These are phyloP conservation scores for Ranitomeya variabilis DNA, from an alignment of 2,113 vertebrate species.

Conservation along the genomic window DNA sequence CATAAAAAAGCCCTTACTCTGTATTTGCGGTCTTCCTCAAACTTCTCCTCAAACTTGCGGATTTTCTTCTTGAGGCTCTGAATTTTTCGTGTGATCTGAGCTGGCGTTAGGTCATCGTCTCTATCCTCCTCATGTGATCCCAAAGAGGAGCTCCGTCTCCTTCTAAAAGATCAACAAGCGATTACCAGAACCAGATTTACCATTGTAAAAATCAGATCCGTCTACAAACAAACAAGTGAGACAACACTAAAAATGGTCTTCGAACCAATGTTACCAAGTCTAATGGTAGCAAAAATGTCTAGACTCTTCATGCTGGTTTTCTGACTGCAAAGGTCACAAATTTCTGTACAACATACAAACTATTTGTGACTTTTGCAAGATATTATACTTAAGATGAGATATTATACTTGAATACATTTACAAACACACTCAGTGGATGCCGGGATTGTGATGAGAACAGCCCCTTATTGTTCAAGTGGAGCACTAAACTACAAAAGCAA, in stretches of 20 bases:
- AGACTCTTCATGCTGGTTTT: too few relatives aligned
- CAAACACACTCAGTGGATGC: too few relatives aligned
- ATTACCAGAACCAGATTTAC: background rate
- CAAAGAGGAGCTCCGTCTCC: constrained; percentile 89
- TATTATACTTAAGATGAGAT: too few relatives aligned
- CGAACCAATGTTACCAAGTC: too few relatives aligned
- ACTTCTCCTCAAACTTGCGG: constrained; percentile 89
- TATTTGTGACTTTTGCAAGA: too few relatives aligned
- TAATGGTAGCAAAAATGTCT: too few relatives aligned
- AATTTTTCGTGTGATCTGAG: constrained; percentile 91
- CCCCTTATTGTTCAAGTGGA: too few relatives aligned
- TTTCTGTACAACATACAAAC: too few relatives aligned
- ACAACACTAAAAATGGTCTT: background rate
- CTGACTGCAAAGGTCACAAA: too few relatives aligned
- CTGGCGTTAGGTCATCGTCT: constrained; percentile 85
- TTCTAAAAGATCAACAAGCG: constrained; percentile 63
- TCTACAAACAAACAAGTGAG: background rate
- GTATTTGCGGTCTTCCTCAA: constrained; percentile 95
- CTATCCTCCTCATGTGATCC: constrained; percentile 90
- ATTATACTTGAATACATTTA: too few relatives aligned
- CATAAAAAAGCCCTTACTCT: constrained; percentile 73
- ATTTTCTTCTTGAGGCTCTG: constrained; percentile 96
- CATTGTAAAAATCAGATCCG: background rate
- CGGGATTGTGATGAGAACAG: too few relatives aligned
- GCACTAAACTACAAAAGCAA: too few relatives aligned